Percentiles rank a stretch among this genome's conserved stretches.
These are phyloP conservation scores for Eira barbara DNA, from an alignment of 2,113 vertebrate genomes.

Conservation along the genomic window DNA sequence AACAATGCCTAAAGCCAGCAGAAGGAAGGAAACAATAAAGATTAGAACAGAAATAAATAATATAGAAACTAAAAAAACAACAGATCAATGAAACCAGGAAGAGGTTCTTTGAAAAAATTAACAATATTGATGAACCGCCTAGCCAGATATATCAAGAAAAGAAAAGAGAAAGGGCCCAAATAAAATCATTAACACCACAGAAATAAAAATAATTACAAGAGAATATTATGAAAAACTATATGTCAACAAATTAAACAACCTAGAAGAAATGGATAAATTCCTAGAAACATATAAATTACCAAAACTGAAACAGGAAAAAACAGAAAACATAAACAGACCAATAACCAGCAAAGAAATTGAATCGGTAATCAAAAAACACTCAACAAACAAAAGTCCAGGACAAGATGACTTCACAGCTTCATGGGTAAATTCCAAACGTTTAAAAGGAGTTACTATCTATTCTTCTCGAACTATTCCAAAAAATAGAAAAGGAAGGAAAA, in stretches of 20 bases:
- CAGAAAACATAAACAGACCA: not conserved
- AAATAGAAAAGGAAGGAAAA: no score
- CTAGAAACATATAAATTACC: no score
- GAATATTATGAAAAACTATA: no score
- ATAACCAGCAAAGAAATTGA: not conserved
- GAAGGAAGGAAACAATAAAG: no score
- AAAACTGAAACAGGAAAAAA: not conserved
- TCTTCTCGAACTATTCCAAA: no score
- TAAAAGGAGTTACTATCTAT: no score
- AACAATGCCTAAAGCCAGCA: no score
- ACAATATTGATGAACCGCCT: not conserved
- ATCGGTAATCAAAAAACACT: not conserved
- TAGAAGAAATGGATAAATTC: no score
- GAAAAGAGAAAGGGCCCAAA: not conserved
- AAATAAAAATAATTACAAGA: no score
- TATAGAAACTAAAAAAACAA: not conserved
- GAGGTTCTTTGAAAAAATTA: not conserved
- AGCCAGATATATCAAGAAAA: not conserved
- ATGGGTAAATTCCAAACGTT: no score
- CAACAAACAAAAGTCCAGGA: not conserved
- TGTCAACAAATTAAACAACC: no score
- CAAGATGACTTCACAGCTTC: not conserved
- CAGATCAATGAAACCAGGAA: not conserved
- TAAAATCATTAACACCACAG: no score
- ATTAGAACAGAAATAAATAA: not conserved